Conservation (phyloP, 2,797 vertebrate genomes). For the Myotis myotis region DNA sequence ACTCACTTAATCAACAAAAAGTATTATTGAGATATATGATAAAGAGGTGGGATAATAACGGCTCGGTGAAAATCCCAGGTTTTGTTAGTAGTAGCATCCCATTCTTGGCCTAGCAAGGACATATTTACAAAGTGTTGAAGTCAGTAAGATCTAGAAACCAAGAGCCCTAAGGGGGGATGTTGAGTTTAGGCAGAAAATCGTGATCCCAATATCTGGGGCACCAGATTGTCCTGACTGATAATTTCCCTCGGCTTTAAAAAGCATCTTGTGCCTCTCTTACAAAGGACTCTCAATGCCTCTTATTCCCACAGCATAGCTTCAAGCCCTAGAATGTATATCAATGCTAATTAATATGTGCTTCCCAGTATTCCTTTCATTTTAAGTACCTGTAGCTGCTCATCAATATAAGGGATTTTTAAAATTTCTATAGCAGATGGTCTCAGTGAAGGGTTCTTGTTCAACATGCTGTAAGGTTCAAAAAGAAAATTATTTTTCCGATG, state of each 20-base stretch:
- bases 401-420: slow-evolving; percentile 82
- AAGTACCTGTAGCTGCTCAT: slow-evolving; percentile 83
- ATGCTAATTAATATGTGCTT: background rate
- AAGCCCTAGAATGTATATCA: background rate
- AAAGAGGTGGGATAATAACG: background rate
- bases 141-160: background rate
- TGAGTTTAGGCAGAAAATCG: background rate
- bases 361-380: background rate
- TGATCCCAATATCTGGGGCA: background rate
- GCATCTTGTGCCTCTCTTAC: background rate
- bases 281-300: background rate
- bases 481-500: slow-evolving; percentile 39
- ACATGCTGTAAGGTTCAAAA: slow-evolving; percentile 83
- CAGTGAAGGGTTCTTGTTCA: slow-evolving; percentile 83
- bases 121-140: background rate
- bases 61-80: background rate
- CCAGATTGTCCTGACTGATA: background rate
- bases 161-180: background rate
- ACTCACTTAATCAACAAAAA: background rate
- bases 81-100: background rate
- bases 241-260: background rate
- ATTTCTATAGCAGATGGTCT: slow-evolving; percentile 85
- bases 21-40: background rate
- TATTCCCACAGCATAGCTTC: background rate
- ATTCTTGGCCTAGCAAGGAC: background rate